Base-by-base conservation (phyloP, 2,113 vertebrate species). In the Tauraco erythrolophus region DNA sequence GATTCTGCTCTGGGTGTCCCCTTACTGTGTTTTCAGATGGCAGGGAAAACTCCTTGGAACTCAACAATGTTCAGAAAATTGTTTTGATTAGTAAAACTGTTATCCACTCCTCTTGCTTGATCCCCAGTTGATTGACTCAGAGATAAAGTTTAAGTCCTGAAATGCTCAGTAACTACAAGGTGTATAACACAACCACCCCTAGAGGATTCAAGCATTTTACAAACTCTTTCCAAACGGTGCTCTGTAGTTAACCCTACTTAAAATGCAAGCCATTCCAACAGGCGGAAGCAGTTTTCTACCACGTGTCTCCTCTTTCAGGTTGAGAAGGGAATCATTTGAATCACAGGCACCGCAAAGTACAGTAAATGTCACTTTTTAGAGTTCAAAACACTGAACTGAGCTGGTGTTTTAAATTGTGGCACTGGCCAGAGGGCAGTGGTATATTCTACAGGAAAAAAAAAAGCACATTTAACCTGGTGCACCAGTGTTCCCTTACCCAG, bases 141-240 rank as follows among this genome's bases (percentile, higher is more conserved):
- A 98, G 97, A 97, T 98, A 97, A 97, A 96, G 85, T 91, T 94
- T 95, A 98, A 98, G 89, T 96, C 95, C 92, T 65, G 78, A 97
- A 97, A 88, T 84, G 74, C 76, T 96, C 95, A 96, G 88, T 89
- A 96, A 91, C 92, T 94, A 95, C 94, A 96, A 97, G 93, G 95
- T 96, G 89, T 84, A 96, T 54, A 84, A 77, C 41, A 87, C 87
- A 94, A 24, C 58, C 31, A 92, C n/a, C 94, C 84, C 74, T 15
- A 86, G 97, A 98, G 95, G 88, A 96, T 77, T 95, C 89, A 97
- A 86, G 85, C 56, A 94, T 98, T 97, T 97, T 84, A 80, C 74
- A 98, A 98, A 98, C 96, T 78, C 85, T 94, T 98, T 98, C 98
- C 98, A 98, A 98, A 98, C 97, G 96, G 96, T 94, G 95, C 95